Evolutionary conservation across 1,140 invertebrate genomes (phyloP).

Genomic region (Lordiphosa collinella): DNA sequence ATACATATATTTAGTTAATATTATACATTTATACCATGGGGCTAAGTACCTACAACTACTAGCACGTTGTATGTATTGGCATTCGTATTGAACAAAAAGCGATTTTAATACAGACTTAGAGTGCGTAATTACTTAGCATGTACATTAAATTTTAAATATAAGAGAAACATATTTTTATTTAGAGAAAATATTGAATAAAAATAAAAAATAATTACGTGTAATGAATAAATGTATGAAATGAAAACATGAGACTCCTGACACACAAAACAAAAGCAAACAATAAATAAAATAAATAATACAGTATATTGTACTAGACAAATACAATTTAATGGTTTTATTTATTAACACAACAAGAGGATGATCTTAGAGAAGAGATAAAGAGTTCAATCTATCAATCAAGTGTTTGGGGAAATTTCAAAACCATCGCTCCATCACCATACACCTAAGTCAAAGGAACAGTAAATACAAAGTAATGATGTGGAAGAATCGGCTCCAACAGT

Average conservation of each 20-base stretch:
- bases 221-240: slow-evolving; percentile 56
- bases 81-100: slow-evolving; percentile 25
- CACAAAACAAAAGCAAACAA: slow-evolving; percentile 45
- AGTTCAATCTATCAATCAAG: too few species aligned
- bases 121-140: slow-evolving; percentile 15
- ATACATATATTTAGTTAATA: slow-evolving; percentile 29
- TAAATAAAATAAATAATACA: slow-evolving; percentile 25
- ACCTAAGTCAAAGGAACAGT: too few species aligned
- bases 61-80: slow-evolving; percentile 8
- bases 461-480: too few species aligned
- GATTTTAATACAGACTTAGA: slow-evolving; percentile 56
- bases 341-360: too few species aligned
- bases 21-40: slow-evolving; percentile 52
- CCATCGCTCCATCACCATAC: too few species aligned
- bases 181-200: slow-evolving; percentile 65
- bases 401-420: too few species aligned
- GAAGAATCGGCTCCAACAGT: too few species aligned
- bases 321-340: neutral
- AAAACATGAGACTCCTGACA: slow-evolving; percentile 72
- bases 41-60: slow-evolving; percentile 40
- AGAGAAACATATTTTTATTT: slow-evolving; percentile 67
- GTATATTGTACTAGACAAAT: slow-evolving; percentile 46
- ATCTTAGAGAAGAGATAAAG: too few species aligned
- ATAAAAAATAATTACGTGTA: slow-evolving; percentile 23
- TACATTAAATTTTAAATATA: slow-evolving; percentile 21